phyloP scores from a whole-genome alignment of 2,113 vertebrate species.

The Orycteropus afer region DNA sequence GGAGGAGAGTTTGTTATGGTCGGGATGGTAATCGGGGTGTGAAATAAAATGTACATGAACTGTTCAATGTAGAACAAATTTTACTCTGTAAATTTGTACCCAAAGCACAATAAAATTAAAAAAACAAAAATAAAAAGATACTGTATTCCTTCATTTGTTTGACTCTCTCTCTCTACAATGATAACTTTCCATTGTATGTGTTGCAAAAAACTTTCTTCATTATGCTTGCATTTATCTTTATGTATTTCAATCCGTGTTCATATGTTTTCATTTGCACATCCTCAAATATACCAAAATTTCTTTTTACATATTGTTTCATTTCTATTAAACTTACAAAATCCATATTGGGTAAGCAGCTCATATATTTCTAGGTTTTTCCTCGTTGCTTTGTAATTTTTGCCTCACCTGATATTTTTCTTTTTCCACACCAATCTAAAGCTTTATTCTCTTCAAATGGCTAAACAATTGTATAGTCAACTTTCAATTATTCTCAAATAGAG shows the following conservation, averaged over 20 bases:
- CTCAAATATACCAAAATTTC: not conserved
- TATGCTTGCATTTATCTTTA: not conserved
- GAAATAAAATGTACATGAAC: too few relatives aligned
- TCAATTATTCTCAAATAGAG: not conserved
- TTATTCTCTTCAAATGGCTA: not conserved
- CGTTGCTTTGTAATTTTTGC: not conserved
- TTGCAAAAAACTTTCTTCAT: not conserved
- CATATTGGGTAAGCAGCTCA: not conserved
- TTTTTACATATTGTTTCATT: not conserved
- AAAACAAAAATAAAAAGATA: too few relatives aligned
- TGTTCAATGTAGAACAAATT: too few relatives aligned
- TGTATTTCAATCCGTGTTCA: not conserved
- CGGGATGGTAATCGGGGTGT: too few relatives aligned
- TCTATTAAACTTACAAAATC: not conserved
- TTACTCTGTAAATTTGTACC: too few relatives aligned
- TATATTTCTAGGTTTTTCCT: not conserved
- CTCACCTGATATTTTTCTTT: not conserved
- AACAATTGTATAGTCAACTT: not conserved
- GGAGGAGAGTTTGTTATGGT: too few relatives aligned
- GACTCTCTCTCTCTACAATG: not conserved
- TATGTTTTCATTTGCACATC: conserved; percentile 1
- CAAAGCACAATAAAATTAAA: too few relatives aligned
- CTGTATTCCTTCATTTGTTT: not conserved
- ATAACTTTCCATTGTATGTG: not conserved
- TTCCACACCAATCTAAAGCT: not conserved